Evolutionary conservation across 1,140 invertebrate genomes (phyloP).

Genomic region (Caenorhabditis brenneri): DNA sequence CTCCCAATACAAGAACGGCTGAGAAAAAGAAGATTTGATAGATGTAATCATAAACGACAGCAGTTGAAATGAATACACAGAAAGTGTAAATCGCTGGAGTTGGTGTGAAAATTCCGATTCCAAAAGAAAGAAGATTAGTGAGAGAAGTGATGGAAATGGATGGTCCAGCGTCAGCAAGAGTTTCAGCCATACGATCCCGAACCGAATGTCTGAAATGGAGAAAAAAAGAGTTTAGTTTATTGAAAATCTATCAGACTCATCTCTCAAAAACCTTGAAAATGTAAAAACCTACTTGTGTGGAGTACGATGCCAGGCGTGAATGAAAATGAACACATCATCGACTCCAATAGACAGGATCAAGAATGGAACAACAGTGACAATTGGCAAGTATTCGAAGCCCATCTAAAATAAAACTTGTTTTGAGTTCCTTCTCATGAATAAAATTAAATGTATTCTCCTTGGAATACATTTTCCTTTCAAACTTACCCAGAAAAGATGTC

Average conservation of each 20-base stretch:
- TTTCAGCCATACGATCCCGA: constrained; percentile 79
- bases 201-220: constrained; percentile 35
- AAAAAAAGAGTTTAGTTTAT: neutral
- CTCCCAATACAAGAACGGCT: constrained; percentile 65
- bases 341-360: constrained; percentile 69
- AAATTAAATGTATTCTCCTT: no score
- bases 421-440: no score
- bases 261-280: no score
- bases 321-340: constrained; percentile 70
- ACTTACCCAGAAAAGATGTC: constrained; percentile 67
- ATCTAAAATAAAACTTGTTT: no score
- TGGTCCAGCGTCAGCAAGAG: constrained; percentile 90
- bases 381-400: constrained; percentile 68
- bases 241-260: no score
- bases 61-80: constrained; percentile 68
- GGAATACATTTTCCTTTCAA: neutral
- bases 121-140: constrained; percentile 94
- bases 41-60: constrained; percentile 68
- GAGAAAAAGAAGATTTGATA: constrained; percentile 70
- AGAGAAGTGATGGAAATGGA: constrained; percentile 96
- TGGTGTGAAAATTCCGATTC: constrained; percentile 90
- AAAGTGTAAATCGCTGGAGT: constrained; percentile 80
- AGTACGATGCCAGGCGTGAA: constrained; percentile 66
- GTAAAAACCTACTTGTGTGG: constrained; percentile 49
- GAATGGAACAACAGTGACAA: constrained; percentile 69